phyloP scores from a whole-genome alignment of 53 echinoderm and acorn worm genomes.

The Crossaster papposus region DNA sequence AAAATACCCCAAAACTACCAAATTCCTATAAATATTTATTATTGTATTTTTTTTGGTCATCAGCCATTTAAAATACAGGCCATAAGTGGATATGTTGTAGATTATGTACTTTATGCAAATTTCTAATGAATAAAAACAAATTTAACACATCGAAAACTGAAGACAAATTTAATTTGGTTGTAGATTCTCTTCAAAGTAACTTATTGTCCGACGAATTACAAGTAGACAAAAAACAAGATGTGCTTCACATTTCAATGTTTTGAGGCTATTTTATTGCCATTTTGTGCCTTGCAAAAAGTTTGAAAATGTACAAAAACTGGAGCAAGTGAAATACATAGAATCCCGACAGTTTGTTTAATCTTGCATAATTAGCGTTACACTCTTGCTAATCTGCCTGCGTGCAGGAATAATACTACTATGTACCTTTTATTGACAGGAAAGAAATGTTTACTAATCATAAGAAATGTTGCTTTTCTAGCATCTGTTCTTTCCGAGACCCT shows the following conservation, averaged over 20 bases:
- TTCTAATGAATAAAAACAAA: neutral
- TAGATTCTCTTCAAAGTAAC: neutral
- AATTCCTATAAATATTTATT: too few relatives aligned
- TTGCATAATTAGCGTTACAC: conserved; percentile 18
- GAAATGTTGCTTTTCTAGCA: neutral
- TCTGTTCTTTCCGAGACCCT: neutral
- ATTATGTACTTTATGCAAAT: neutral
- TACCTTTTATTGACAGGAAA: neutral
- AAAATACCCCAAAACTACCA: too few relatives aligned
- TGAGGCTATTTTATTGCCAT: conserved; percentile 44
- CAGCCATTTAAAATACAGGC: neutral
- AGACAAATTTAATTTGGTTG: neutral
- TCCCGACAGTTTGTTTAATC: neutral
- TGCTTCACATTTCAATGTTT: neutral
- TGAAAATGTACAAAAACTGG: conserved; percentile 41
- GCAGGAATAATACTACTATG: neutral
- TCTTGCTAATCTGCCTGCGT: neutral
- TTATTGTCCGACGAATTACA: too few relatives aligned
- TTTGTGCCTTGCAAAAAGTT: conserved; percentile 37
- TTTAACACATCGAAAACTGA: too few relatives aligned
- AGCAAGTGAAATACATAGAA: neutral
- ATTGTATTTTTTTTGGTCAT: neutral
- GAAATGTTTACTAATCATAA: neutral
- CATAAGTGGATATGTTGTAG: neutral
- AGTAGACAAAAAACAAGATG: too few relatives aligned